A percentile compares a stretch with the other conserved stretches of the same genome.
These are phyloP conservation scores for Drosophila rhopaloa DNA, from an alignment of 1,140 invertebrate genomes.

Conservation along the genomic window DNA sequence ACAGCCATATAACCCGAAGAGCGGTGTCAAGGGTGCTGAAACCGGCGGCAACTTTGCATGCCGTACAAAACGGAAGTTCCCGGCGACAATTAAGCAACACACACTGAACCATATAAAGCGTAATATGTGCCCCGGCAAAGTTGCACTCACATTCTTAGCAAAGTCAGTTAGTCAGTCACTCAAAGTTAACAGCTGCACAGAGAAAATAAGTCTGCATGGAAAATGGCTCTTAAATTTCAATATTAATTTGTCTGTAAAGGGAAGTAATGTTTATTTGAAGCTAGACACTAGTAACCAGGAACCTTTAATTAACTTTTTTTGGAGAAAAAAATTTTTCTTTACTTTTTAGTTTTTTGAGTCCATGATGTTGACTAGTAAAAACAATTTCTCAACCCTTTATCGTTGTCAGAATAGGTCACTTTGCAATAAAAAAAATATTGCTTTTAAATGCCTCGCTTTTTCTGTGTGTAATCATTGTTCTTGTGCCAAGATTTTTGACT, in stretches of 20 bases:
- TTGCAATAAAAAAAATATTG: no score
- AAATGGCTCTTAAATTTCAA: neutral
- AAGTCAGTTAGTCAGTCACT: slow-evolving; percentile 36
- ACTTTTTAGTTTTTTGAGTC: no score
- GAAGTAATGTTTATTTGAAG: no score
- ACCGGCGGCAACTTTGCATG: slow-evolving; percentile 58
- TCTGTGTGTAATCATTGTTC: neutral
- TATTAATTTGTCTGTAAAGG: no score
- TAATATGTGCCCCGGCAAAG: slow-evolving; percentile 8
- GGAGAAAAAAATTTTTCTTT: no score
- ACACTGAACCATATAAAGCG: slow-evolving; percentile 6
- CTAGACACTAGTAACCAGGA: no score
- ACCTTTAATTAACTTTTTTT: no score
- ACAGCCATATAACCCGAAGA: neutral
- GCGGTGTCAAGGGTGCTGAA: slow-evolving; percentile 67
- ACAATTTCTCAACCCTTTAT: neutral
- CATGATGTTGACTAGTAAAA: neutral
- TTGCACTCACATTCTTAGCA: slow-evolving; percentile 29
- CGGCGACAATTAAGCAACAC: slow-evolving; percentile 57
- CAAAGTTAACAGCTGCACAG: slow-evolving; percentile 13
- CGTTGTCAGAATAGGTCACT: no score
- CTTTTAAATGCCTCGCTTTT: neutral
- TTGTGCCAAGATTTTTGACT: slow-evolving; percentile 40
- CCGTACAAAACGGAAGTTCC: slow-evolving; percentile 64
- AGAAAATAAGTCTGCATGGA: no score